These are phyloP conservation scores for Acrocephalus scirpaceus DNA, from an alignment of 2,797 vertebrate genomes.

Conservation along the genomic window DNA sequence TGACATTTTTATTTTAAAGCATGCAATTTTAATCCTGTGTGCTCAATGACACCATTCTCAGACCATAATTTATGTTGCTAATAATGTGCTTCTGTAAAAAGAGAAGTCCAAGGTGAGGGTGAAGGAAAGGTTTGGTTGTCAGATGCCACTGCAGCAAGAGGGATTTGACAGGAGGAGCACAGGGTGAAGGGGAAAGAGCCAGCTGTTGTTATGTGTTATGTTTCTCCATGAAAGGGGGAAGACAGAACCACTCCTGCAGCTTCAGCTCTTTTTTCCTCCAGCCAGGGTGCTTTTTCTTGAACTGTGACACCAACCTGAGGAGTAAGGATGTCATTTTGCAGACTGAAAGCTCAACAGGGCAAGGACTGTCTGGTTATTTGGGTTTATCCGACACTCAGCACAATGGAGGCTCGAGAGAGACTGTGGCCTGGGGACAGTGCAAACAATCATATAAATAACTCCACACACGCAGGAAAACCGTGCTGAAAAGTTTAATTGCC, in stretches of 20 bases:
- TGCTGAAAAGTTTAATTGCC: conserved; percentile 37
- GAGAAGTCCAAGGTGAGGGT: conserved; percentile 6
- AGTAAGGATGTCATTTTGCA: neutral
- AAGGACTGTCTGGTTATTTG: conserved; percentile 10
- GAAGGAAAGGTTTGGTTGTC: conserved; percentile 42
- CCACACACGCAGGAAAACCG: neutral
- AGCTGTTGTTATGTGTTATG: neutral
- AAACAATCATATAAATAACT: neutral
- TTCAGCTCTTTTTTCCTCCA: neutral
- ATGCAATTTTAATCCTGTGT: neutral
- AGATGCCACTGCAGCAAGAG: neutral
- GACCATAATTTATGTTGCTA: conserved; percentile 12
- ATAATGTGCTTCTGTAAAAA: neutral
- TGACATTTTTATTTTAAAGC: conserved; percentile 27
- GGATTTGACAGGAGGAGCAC: neutral
- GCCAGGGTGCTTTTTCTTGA: neutral
- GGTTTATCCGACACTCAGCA: neutral
- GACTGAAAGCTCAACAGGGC: neutral
- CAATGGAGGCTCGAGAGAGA: neutral
- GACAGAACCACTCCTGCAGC: neutral
- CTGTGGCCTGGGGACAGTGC: neutral
- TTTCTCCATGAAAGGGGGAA: neutral
- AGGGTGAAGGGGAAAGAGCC: conserved; percentile 4
- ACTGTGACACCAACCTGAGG: neutral
- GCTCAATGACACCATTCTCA: neutral